phyloP scores from a whole-genome alignment of 2,797 vertebrate species.

The Acanthopagrus latus region DNA sequence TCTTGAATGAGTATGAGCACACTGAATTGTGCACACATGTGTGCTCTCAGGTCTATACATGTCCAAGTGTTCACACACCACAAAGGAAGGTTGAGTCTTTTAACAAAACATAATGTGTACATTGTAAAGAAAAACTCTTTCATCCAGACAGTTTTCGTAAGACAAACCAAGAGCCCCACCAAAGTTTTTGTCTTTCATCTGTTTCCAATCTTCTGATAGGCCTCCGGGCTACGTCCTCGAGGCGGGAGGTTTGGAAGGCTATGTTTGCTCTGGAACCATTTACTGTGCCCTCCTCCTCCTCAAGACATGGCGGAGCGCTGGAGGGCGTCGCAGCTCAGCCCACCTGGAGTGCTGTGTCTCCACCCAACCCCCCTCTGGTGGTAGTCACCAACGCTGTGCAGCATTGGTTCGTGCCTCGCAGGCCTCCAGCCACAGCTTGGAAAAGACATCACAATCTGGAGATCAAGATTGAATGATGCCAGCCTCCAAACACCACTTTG shows the following conservation, averaged over 20 bases:
- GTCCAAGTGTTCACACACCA: conserved; percentile 31
- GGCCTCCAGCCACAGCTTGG: conserved; percentile 53
- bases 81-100: conserved; percentile 24
- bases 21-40: conserved; percentile 53
- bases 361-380: conserved; percentile 70
- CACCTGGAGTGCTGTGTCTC: conserved; percentile 76
- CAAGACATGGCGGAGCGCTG: conserved; percentile 63
- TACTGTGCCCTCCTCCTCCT: conserved; percentile 68
- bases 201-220: conserved; percentile 75
- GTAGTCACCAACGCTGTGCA: conserved; percentile 57
- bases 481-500: conserved; percentile 30
- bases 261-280: conserved; percentile 82
- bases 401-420: conserved; percentile 51
- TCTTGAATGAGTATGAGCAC: conserved; percentile 54
- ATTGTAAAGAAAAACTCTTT: conserved; percentile 45
- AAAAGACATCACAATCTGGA: conserved; percentile 60
- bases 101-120: conserved; percentile 22
- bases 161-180: conserved; percentile 54
- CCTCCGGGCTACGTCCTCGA: conserved; percentile 67
- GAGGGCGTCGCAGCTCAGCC: conserved; percentile 59
- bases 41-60: conserved; percentile 50
- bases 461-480: conserved; percentile 53
- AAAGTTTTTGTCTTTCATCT: conserved; percentile 77
- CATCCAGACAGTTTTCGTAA: conserved; percentile 66
- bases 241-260: conserved; percentile 76